Evolutionary conservation across 2,888 invertebrate species (phyloP), one percentile per base, ranked within the genome.

Genomic region (Metopia argyrocephala): DNA sequence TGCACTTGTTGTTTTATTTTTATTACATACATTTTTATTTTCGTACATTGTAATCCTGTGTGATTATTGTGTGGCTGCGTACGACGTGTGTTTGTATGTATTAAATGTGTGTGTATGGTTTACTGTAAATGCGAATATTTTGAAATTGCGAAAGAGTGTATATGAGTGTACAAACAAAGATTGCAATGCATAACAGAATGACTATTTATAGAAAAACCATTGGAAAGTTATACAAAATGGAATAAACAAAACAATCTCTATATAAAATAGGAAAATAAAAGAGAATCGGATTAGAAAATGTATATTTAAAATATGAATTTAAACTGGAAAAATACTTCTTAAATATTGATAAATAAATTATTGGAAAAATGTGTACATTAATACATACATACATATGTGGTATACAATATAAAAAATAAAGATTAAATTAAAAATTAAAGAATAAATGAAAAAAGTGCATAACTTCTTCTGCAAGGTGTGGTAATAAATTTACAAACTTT

Each of bases 1-100:
- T 78, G 59, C 65, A 78, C 76, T 78, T 78, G 70, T 70, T 76
- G 71, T 71, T 54, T 52, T 78, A n/a, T 61, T 48, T 56, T 61
- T 38, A 25, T 54, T 59, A 5, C 12, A 38, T 38, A 0, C 2
- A 9, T 12, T 38, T 12, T 38, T 27, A 15, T 56, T 6, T 56
- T 12, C 12, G 9, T 52, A 9, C 21, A 21, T 52, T 52, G 20
- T 54, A 0, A 15, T 27, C 23, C 18, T 57, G 18, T 45, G 9
- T 61, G 12, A n/a, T 7, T 73, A 12, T 38, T 38, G 21, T 50
- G 21, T 50, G 50, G n/a, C n/a, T n/a, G n/a, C 38, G 38, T 38
- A 15, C 9, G 15, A 38, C n/a, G 25, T 68, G 52, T 59, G 28
- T 15, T 45, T 31, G 20, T 25, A 12, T n/a, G 5, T 38, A 31